A percentile compares a stretch with the other conserved stretches of the same genome.
phyloP scores from a whole-genome alignment of 2,797 vertebrate species.

The Protonibea diacanthus region DNA sequence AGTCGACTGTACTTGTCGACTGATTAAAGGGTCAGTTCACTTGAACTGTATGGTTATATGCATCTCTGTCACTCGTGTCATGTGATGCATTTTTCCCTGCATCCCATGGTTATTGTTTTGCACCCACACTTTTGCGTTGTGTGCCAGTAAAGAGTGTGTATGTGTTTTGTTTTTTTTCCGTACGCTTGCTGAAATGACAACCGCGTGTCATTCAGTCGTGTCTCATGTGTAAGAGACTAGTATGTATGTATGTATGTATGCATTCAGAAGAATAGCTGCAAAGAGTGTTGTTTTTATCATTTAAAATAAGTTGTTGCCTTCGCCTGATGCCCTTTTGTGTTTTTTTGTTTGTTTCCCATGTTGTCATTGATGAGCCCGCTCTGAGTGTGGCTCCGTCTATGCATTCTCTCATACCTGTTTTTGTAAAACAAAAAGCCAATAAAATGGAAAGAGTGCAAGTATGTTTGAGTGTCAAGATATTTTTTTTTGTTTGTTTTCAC shows the following conservation, averaged over 20 bases:
- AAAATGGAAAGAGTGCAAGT: slow-evolving; percentile 73
- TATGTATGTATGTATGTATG: slow-evolving; percentile 28
- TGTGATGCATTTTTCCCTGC: slow-evolving; percentile 30
- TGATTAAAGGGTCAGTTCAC: slow-evolving; percentile 23
- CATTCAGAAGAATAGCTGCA: slow-evolving; percentile 50
- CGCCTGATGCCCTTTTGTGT: slow-evolving; percentile 33
- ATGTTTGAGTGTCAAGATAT: neutral
- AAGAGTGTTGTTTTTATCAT: slow-evolving; percentile 73
- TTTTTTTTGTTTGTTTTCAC: no score
- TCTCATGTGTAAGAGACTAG: slow-evolving; percentile 41
- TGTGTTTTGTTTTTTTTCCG: slow-evolving; percentile 18
- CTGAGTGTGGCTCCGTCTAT: slow-evolving; percentile 65
- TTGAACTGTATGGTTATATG: slow-evolving; percentile 17
- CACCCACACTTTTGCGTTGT: slow-evolving; percentile 41
- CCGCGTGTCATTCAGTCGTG: slow-evolving; percentile 35
- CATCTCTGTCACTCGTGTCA: slow-evolving; percentile 34
- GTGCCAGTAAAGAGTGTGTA: slow-evolving; percentile 31
- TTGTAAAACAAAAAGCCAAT: slow-evolving; percentile 78
- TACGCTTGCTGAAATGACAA: slow-evolving; percentile 31
- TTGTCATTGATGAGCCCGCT: slow-evolving; percentile 54
- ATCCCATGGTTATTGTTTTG: slow-evolving; percentile 38
- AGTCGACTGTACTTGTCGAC: slow-evolving; percentile 8
- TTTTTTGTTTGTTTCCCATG: slow-evolving; percentile 18
- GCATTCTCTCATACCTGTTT: slow-evolving; percentile 78
- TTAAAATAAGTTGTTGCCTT: slow-evolving; percentile 63